Evolutionary conservation across 2,113 vertebrate species (phyloP).

Genomic region (Mesitornis unicolor): DNA sequence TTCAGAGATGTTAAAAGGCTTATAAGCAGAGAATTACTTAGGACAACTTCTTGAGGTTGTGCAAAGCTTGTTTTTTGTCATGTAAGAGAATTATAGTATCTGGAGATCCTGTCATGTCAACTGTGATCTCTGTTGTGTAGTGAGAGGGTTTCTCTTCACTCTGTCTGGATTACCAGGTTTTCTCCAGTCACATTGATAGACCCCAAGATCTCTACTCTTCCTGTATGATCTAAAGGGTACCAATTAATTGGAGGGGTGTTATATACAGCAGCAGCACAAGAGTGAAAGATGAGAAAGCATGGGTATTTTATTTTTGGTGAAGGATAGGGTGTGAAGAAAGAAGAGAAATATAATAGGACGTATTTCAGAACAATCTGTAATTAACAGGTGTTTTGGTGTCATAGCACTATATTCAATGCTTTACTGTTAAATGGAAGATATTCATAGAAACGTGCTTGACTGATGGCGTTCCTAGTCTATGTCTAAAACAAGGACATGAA

Average conservation of each 20-base stretch:
- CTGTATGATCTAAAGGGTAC: neutral
- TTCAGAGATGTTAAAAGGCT: neutral
- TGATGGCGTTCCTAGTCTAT: neutral
- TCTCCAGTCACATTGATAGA: neutral
- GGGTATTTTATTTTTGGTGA: conserved; percentile 43
- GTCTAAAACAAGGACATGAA: conserved; percentile 56
- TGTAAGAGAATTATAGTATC: neutral
- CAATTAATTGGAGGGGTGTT: neutral
- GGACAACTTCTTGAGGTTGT: neutral
- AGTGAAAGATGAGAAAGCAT: conserved; percentile 52
- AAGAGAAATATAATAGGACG: conserved; percentile 41
- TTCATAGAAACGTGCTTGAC: conserved; percentile 34
- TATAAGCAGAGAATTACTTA: neutral
- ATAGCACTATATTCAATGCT: conserved; percentile 33
- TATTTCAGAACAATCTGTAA: conserved; percentile 60
- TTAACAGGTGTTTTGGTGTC: conserved; percentile 62
- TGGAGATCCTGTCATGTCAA: neutral
- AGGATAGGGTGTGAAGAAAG: conserved; percentile 40
- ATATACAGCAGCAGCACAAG: neutral
- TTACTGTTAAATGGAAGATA: conserved; percentile 56
- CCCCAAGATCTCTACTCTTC: neutral
- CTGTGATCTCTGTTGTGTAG: neutral
- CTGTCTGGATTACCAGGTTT: neutral
- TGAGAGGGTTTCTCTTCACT: neutral
- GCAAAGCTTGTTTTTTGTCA: neutral